Evolutionary conservation across 2,888 invertebrate genomes (phyloP), one percentile per base, ranked within the genome.

Genomic region (Girardia tigrina): DNA sequence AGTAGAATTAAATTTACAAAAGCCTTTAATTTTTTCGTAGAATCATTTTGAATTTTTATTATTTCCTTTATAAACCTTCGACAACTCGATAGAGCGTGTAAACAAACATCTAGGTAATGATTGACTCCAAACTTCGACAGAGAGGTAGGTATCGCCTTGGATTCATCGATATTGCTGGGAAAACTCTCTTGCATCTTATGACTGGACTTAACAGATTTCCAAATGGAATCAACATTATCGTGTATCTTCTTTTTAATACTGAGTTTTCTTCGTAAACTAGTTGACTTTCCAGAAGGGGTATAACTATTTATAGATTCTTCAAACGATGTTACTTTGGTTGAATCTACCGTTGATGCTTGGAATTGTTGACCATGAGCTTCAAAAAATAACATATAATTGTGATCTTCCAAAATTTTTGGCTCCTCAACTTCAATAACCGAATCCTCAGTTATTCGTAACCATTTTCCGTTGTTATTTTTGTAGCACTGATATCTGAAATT

Each of bases 401-500:
- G 4, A n/a, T 56, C 56, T 56, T 56, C 56, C n/a, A 56, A 56
- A 12, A 56, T 56, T 56, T 56, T 56, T 56, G 56, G 56, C 2
- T 56, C 20, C n/a, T 56, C 56, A n/a, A 4, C 4, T 56, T 56
- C 56, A 16, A 56, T 56, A 12, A 56, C 4, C 4, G 8, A 6
- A 6, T 56, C 56, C n/a, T 56, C 56, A 8, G 56, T 20, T 12
- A 56, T 56, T 23, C n/a, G n/a, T 20, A 56, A 56, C 56, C 56
- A 56, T 56, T 56, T 56, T 20, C 23, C 56, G 23, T 56, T 16
- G 23, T 56, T 23, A 23, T 56, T 56, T 56, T n/a, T 56, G n/a
- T 56, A 56, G n/a, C 56, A 56, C 23, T 56, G 56, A 56, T 56
- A 56, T 4, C 56, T n/a, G 23, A 56, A 56, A 56, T 56, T n/a